A percentile compares a stretch with the other conserved stretches of the same genome.
Evolutionary conservation across 2,113 vertebrate species (phyloP).

Genomic region (Rafetus swinhoei): DNA sequence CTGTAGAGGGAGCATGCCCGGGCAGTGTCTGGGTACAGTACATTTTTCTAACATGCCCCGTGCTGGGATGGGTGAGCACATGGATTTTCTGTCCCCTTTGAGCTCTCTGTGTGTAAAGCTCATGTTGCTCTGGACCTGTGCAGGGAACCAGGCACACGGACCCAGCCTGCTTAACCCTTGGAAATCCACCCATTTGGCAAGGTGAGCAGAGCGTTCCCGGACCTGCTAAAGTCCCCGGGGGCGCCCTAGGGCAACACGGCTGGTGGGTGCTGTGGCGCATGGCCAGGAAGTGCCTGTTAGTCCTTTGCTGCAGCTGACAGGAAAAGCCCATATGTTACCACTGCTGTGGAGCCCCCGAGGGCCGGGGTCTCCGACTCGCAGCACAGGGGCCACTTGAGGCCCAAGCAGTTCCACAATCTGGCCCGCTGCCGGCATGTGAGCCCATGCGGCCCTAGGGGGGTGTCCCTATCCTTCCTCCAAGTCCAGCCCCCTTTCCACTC

Average conservation of each 20-base stretch:
- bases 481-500: too few species aligned
- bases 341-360: not conserved
- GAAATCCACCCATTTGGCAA: not conserved
- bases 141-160: not conserved
- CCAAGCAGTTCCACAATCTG: too few species aligned
- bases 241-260: not conserved
- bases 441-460: too few species aligned
- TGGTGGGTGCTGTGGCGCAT: not conserved
- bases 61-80: not conserved
- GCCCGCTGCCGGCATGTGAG: too few species aligned
- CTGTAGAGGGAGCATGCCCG: not conserved
- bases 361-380: too few species aligned
- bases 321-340: not conserved
- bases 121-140: not conserved
- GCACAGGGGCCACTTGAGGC: too few species aligned
- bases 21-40: not conserved
- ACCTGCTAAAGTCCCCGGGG: not conserved
- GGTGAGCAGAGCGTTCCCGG: not conserved
- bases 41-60: not conserved
- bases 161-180: not conserved
- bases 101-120: not conserved
- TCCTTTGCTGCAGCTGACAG: too few species aligned
- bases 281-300: not conserved
- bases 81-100: not conserved
- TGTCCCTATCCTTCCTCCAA: too few species aligned